These are phyloP conservation scores for Orbicella faveolata DNA, from an alignment of 64 coral and sea anemone species.

Conservation along the genomic window DNA sequence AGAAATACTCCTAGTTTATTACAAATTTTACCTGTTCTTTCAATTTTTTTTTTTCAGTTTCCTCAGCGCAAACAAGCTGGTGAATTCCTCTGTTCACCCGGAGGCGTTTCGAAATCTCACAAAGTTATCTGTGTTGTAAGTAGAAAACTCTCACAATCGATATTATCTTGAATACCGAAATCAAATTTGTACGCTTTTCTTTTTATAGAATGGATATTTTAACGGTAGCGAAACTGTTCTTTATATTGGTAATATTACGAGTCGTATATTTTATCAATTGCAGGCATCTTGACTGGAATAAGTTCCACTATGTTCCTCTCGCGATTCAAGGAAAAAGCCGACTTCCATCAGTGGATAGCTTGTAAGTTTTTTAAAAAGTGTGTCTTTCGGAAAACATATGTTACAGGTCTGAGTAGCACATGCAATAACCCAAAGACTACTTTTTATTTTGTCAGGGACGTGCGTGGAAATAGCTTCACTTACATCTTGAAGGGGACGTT, in stretches of 20 bases:
- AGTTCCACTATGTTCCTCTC: conserved; percentile 52
- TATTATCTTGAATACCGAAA: no score
- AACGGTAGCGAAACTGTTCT: no score
- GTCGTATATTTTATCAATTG: not conserved
- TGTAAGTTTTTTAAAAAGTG: conserved; percentile 21
- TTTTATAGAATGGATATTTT: no score
- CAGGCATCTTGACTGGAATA: conserved; percentile 53
- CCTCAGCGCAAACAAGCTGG: conserved; percentile 24
- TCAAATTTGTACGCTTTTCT: no score
- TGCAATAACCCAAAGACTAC: not conserved
- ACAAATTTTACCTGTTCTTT: not conserved
- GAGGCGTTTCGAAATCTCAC: conserved; percentile 62
- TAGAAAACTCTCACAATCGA: not conserved
- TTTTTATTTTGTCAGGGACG: conserved; percentile 17
- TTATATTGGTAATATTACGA: not conserved
- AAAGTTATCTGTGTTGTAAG: conserved; percentile 41
- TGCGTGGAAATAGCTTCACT: conserved; percentile 58
- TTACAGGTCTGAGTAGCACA: not conserved
- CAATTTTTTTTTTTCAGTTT: conserved; percentile 26
- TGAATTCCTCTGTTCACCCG: conserved; percentile 47
- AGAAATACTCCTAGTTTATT: not conserved
- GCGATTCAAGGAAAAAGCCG: conserved; percentile 44
- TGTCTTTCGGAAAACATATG: not conserved
- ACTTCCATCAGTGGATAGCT: conserved; percentile 21
- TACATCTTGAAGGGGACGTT: conserved; percentile 72